Evolutionary conservation across 2,888 invertebrate species (phyloP).

Genomic region (Tethea ocularis): DNA sequence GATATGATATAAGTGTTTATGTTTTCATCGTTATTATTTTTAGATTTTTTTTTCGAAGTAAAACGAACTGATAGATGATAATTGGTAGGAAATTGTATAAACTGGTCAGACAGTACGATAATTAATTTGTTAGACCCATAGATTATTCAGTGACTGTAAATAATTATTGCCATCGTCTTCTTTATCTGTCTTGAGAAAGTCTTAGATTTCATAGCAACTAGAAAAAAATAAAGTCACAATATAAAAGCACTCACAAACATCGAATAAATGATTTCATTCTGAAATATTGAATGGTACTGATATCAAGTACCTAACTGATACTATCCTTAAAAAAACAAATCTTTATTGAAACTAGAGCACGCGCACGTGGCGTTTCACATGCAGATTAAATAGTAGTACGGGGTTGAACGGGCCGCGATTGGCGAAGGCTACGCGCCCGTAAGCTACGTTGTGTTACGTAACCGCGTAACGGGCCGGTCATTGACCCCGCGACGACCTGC

Average conservation of each 20-base stretch:
- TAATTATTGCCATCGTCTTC: too few species aligned
- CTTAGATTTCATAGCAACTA: too few species aligned
- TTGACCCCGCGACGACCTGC: constrained; percentile 72
- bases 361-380: constrained; percentile 27
- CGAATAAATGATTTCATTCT: too few species aligned
- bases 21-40: neutral
- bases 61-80: neutral
- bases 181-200: too few species aligned
- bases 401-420: constrained; percentile 33
- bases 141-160: too few species aligned
- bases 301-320: neutral
- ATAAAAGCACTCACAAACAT: too few species aligned
- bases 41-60: neutral
- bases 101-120: too few species aligned
- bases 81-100: too few species aligned
- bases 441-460: constrained; percentile 79
- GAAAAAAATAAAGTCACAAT: too few species aligned
- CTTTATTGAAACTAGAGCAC: constrained; percentile 30
- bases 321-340: neutral
- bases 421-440: constrained; percentile 64
- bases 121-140: too few species aligned
- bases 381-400: constrained; percentile 30
- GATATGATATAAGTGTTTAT: neutral
- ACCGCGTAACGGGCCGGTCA: constrained; percentile 79
- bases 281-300: neutral